Conservation (phyloP, 1,140 invertebrate species). For the Tetramorium alpestre region DNA sequence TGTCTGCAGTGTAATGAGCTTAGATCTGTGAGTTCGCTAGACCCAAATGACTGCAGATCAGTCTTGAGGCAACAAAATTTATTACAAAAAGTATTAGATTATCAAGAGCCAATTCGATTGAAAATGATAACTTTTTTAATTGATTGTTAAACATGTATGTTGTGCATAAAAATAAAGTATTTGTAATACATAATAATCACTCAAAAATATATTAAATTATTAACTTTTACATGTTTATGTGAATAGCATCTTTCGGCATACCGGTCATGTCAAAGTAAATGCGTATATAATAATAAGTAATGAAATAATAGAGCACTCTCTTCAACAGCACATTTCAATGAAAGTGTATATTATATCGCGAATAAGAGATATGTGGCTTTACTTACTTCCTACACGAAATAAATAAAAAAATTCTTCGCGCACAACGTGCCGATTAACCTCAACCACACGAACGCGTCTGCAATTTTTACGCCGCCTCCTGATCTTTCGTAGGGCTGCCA, state of each 20-base stretch:
- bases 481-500: background rate
- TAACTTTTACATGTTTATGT: background rate
- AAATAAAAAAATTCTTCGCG: background rate
- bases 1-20: too few relatives aligned
- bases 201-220: constrained; percentile 1
- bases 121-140: too few relatives aligned
- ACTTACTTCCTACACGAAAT: constrained; percentile 52
- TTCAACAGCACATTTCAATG: too few relatives aligned
- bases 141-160: background rate
- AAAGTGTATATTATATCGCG: background rate
- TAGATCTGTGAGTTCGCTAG: too few relatives aligned
- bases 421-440: background rate
- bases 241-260: background rate
- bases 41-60: too few relatives aligned
- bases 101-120: too few relatives aligned
- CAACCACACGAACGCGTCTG: background rate
- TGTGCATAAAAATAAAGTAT: background rate
- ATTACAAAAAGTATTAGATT: too few relatives aligned
- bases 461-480: background rate
- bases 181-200: background rate
- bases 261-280: constrained; percentile 8
- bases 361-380: background rate
- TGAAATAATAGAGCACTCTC: background rate
- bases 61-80: too few relatives aligned
- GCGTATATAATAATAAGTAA: background rate